A percentile compares a stretch with the other conserved stretches of the same genome.
phyloP scores from a whole-genome alignment of 2,797 vertebrate species.

The Pelobates cultripes region DNA sequence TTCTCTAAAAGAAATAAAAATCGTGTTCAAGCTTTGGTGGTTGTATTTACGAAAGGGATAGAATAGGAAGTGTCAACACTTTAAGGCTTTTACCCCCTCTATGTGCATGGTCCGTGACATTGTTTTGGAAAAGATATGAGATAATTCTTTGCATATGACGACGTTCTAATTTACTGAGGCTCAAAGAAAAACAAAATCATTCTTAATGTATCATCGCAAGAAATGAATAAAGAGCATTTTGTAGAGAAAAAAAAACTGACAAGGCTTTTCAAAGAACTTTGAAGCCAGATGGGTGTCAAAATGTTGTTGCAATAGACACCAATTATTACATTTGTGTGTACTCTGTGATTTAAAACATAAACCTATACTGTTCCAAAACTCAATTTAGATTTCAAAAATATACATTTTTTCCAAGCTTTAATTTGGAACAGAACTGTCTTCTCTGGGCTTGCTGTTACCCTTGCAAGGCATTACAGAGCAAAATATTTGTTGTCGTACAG shows the following conservation, averaged over 20 bases:
- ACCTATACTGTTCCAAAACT: conserved; percentile 71
- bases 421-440: conserved; percentile 47
- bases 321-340: conserved; percentile 70
- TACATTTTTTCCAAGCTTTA: conserved; percentile 61
- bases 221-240: conserved; percentile 18
- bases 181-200: conserved; percentile 6
- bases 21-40: conserved; percentile 97
- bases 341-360: conserved; percentile 72
- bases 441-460: not conserved
- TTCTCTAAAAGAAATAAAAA: conserved; percentile 65
- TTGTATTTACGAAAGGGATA: conserved; percentile 81
- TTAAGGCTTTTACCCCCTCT: conserved; percentile 82
- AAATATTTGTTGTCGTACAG: conserved; percentile 55
- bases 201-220: not conserved
- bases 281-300: conserved; percentile 71
- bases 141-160: conserved; percentile 72
- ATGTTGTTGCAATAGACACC: conserved; percentile 73
- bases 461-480: conserved; percentile 15
- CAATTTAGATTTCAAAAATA: conserved; percentile 64
- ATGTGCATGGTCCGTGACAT: conserved; percentile 94
- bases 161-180: conserved; percentile 53
- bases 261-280: conserved; percentile 67
- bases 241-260: conserved; percentile 45
- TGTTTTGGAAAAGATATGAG: conserved; percentile 92
- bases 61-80: conserved; percentile 84